phyloP scores from a whole-genome alignment of 2,113 vertebrate genomes.

The Nothocercus julius region DNA sequence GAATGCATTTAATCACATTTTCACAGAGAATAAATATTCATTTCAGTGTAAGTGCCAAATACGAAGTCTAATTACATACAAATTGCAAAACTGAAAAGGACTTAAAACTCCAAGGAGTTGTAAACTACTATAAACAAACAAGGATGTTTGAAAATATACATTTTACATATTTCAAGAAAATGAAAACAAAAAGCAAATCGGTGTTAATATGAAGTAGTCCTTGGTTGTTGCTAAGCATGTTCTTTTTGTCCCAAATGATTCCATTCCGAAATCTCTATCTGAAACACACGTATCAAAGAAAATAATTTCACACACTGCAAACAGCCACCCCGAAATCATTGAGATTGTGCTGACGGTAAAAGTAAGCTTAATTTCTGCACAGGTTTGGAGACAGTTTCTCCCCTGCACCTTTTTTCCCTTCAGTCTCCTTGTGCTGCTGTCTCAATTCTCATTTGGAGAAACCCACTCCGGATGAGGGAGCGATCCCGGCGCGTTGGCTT shows the following conservation, averaged over 20 bases:
- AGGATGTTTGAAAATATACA: background rate
- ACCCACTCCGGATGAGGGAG: fast-evolving
- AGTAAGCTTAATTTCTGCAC: background rate
- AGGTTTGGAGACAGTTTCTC: background rate
- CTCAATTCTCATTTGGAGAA: fast-evolving
- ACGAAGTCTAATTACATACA: background rate
- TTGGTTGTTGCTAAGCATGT: background rate
- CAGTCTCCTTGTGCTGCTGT: background rate
- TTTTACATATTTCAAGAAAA: background rate
- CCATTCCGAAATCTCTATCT: background rate
- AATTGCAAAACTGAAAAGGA: background rate
- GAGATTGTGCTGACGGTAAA: background rate
- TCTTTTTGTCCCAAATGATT: background rate
- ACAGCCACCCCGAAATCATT: background rate
- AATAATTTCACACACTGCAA: background rate
- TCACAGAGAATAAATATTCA: background rate
- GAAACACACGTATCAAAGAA: background rate
- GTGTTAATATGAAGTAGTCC: background rate
- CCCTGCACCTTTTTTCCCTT: background rate
- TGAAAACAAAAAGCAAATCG: background rate
- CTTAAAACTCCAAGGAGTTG: background rate
- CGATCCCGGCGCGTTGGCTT: fast-evolving
- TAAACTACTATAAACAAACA: background rate
- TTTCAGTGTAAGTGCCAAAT: background rate
- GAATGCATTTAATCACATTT: background rate